Evolutionary conservation across 2,797 vertebrate genomes (phyloP).

Genomic region (Gobio occitaniae): DNA sequence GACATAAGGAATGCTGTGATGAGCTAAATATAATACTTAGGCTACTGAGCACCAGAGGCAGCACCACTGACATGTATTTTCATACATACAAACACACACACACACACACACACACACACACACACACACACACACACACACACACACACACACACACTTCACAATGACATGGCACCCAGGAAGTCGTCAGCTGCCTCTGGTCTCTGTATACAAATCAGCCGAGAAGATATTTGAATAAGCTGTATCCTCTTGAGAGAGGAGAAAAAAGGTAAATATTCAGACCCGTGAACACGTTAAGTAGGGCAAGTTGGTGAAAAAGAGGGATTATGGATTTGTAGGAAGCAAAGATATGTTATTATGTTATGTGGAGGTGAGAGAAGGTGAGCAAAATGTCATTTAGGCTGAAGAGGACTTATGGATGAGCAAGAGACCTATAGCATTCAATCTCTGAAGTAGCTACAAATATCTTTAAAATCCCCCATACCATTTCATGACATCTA

Average conservation of each 20-base stretch:
- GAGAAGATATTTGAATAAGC: slow-evolving; percentile 39
- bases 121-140: not conserved
- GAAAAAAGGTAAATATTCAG: slow-evolving; percentile 1
- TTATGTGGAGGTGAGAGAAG: not conserved
- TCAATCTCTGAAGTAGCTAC: slow-evolving; percentile 20
- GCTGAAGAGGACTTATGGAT: not conserved
- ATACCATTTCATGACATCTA: slow-evolving; percentile 19
- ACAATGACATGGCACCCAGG: slow-evolving; percentile 26
- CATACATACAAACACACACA: not conserved
- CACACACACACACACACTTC: not conserved
- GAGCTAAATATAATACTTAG: slow-evolving; percentile 53
- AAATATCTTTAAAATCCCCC: slow-evolving; percentile 39
- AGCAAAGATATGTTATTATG: not conserved
- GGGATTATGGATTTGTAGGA: slow-evolving; percentile 22
- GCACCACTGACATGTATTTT: slow-evolving; percentile 14
- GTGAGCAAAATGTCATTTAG: slow-evolving; percentile 1
- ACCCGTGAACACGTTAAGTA: slow-evolving; percentile 7
- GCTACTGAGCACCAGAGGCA: slow-evolving; percentile 24
- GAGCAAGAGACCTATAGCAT: not conserved
- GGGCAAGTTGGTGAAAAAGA: slow-evolving; percentile 17
- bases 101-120: slow-evolving; percentile 1
- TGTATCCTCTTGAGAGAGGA: slow-evolving; percentile 12
- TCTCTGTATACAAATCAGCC: slow-evolving; percentile 34
- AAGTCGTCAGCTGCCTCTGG: slow-evolving; percentile 24
- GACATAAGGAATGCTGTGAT: slow-evolving; percentile 4